Evolutionary conservation across 2,113 vertebrate species (phyloP).

Genomic region (Phalacrocorax carbo): DNA sequence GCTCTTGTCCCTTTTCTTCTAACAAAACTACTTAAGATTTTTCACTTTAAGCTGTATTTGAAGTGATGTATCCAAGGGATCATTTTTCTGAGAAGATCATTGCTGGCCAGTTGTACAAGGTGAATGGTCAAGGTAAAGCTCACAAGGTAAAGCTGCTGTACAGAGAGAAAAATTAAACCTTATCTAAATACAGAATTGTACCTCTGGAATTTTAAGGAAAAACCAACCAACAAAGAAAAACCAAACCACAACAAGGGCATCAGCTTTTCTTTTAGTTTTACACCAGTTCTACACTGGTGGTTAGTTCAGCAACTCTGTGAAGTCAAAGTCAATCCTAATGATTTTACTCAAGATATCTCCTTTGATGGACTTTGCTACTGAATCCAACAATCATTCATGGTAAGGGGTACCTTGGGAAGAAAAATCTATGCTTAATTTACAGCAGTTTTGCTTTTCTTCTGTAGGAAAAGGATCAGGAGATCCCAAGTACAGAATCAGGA

Average conservation of each 20-base stretch:
- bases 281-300: not conserved
- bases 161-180: not conserved
- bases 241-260: not conserved
- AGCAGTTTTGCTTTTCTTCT: not conserved
- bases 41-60: not conserved
- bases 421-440: not conserved
- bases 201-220: not conserved
- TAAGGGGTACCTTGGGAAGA: not conserved
- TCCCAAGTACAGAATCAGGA: not conserved
- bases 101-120: not conserved
- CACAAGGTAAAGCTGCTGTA: not conserved
- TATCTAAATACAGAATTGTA: not conserved
- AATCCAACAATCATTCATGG: not conserved
- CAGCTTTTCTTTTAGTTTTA: not conserved
- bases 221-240: not conserved
- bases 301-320: not conserved
- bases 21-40: not conserved
- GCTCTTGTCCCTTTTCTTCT: not conserved
- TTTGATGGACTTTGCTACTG: not conserved
- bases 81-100: not conserved
- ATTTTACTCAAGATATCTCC: not conserved
- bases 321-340: not conserved
- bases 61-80: not conserved
- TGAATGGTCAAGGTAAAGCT: not conserved
- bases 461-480: not conserved